Evolutionary conservation across 2,797 vertebrate genomes (phyloP), one percentile per base, ranked within the genome.

Genomic region (Brachymystax lenok): DNA sequence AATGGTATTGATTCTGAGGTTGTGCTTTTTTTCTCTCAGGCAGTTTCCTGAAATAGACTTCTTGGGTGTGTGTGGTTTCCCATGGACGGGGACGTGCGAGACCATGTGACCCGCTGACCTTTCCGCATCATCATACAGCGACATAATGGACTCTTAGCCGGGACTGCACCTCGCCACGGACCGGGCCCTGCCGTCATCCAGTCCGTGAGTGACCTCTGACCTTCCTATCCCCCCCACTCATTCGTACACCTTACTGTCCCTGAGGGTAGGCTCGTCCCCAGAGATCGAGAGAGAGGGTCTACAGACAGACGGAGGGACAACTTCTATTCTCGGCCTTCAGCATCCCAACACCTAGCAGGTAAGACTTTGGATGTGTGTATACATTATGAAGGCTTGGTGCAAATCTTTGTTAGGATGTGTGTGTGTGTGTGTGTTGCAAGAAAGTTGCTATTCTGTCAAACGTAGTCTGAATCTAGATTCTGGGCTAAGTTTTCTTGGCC

Each of bases 71-170:
- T 74, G 54, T 59, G 19, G 5, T n/a, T 59, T 52, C 79, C 82
- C 30, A 91, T 90, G 89, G 89, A 81, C 27, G 69, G 86, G 80
- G 87, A 90, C 86, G 67, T 67, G 13, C 28, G 88, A 84, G 78
- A 80, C 71, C 80, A 80, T 83, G 85, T 86, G 77, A 87, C 72
- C n/a, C 40, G 0, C 66, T 10, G 46, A 69, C 80, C 69, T 59
- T 14, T 4, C 71, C 12, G 35, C 35, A 33, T 5, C 17, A 56
- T 19, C 24, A 3, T 12, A 24, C 61, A 21, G 51, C 17, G 10
- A 27, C 74, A 74, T 74, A 75, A 77, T 56, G 73, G 88, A 79
- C 68, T 54, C n/a, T 17, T 72, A 81, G 83, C 80, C 59, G 73
- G 61, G 40, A 73, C n/a, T 46, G 24, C 61, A 6, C 52, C 67